Base-by-base conservation (phyloP, 2,113 vertebrate genomes). In the Echinops telfairi region DNA sequence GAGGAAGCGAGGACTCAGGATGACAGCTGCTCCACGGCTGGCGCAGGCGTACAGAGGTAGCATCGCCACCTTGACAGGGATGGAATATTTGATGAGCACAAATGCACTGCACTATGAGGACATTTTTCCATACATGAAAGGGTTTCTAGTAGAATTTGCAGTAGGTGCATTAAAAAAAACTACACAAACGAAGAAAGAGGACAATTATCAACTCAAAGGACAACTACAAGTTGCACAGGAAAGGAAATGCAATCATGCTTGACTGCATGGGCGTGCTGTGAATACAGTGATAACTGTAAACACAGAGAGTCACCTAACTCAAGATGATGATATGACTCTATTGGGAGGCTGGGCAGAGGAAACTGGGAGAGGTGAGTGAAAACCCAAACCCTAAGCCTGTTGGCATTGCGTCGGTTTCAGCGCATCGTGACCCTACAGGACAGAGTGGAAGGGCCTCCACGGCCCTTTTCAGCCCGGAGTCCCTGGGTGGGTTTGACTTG, bases 141-240 rank as follows among this genome's bases (percentile, higher is more conserved):
- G 78, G 75, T 5, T 22, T 57, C 84, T 58, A 93, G 29, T 62
- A 70, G 70, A 68, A 64, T 94, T 86, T 66, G 53, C 84, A 60
- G 36, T n/a, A 33, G 38, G 53, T 71, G 84, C 94, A 76, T 36
- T 92, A 83, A 53, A 83, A 87, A 83, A 60, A 47, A 22, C 62
- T 27, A 40, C 1, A 6, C 36, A 85, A 85, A 90, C 66, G 92
- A 93, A 91, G 70, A 89, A 92, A 40, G 3, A 68, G 83, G 89
- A 93, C 77, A 64, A 90, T 90, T 89, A 95, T 87, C 79, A 96
- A 94, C 82, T 88, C 95, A 43, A 31, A 75, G 90, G 79, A 95
- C 95, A 96, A 95, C 83, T 75, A 83, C 94, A 92, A 94, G 92
- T 60, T 91, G 36, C 71, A 82, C 86, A 93, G 88, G 92, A 91